Evolutionary conservation across 2,797 vertebrate species (phyloP).

Genomic region (Odontamblyopus lacepedii): DNA sequence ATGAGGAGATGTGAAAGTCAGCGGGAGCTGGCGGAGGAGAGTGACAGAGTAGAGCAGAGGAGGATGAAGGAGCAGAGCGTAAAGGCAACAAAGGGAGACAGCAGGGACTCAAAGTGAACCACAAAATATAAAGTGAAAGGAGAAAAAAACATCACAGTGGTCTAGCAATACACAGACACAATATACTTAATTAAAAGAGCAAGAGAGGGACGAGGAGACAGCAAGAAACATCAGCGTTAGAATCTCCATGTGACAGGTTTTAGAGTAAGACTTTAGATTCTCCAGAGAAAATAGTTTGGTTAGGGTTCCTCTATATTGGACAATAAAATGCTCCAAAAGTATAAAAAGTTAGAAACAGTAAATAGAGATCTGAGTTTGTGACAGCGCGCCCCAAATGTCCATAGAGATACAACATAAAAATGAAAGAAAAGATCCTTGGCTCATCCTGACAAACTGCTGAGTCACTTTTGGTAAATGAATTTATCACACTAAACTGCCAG

Average conservation of each 20-base stretch:
- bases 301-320: too few species aligned
- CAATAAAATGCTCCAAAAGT: too few species aligned
- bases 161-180: conserved; percentile 29
- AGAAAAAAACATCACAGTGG: conserved; percentile 33
- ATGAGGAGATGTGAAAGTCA: conserved; percentile 22
- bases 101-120: conserved; percentile 30
- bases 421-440: too few species aligned
- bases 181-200: conserved; percentile 25
- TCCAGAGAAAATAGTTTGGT: background rate
- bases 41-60: conserved; percentile 8
- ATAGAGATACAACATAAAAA: too few species aligned
- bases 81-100: conserved; percentile 30
- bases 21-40: conserved; percentile 37
- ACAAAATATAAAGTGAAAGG: conserved; percentile 26
- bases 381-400: too few species aligned
- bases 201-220: conserved; percentile 16
- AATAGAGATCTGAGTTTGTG: too few species aligned
- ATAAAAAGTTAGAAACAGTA: too few species aligned
- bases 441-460: too few species aligned
- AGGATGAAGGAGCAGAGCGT: conserved; percentile 43
- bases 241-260: background rate
- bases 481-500: too few species aligned
- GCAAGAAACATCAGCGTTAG: background rate
- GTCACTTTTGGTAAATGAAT: too few species aligned
- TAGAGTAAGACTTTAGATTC: background rate